Conservation (phyloP, 2,888 invertebrate species). For the Agrotis segetum region DNA sequence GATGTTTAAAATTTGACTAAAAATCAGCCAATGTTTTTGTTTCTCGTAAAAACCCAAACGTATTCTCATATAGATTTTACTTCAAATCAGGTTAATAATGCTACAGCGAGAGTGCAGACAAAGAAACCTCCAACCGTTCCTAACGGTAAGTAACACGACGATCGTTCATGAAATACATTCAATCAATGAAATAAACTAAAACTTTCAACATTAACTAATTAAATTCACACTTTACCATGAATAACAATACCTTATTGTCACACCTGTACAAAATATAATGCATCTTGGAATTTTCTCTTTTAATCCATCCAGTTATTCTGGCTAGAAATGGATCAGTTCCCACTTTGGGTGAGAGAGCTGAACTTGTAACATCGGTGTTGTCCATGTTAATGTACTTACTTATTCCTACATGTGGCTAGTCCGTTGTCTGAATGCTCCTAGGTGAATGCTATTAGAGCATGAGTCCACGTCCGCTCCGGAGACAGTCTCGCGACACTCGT, state of each 20-base stretch:
- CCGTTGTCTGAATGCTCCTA: slow-evolving; percentile 89
- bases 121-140: slow-evolving; percentile 98
- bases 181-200: slow-evolving; percentile 42
- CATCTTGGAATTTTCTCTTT: slow-evolving; percentile 87
- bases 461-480: slow-evolving; percentile 83
- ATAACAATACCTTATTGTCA: slow-evolving; percentile 56
- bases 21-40: slow-evolving; percentile 72
- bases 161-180: slow-evolving; percentile 46
- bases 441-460: slow-evolving; percentile 89
- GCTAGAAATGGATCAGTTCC: slow-evolving; percentile 92
- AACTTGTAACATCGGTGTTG: slow-evolving; percentile 87
- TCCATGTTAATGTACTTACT: slow-evolving; percentile 84
- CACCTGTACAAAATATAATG: slow-evolving; percentile 77
- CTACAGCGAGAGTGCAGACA: slow-evolving; percentile 99
- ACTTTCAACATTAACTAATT: slow-evolving; percentile 24
- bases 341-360: slow-evolving; percentile 92
- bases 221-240: slow-evolving; percentile 47
- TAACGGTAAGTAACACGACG: slow-evolving; percentile 93
- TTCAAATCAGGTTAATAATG: slow-evolving; percentile 98
- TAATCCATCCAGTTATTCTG: slow-evolving; percentile 91
- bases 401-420: slow-evolving; percentile 83
- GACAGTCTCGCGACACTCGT: slow-evolving; percentile 75
- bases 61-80: slow-evolving; percentile 81
- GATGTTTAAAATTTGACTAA: slow-evolving; percentile 54
- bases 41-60: slow-evolving; percentile 53